Conservation (phyloP, 2,888 invertebrate genomes). For the Microplitis deprimator region DNA sequence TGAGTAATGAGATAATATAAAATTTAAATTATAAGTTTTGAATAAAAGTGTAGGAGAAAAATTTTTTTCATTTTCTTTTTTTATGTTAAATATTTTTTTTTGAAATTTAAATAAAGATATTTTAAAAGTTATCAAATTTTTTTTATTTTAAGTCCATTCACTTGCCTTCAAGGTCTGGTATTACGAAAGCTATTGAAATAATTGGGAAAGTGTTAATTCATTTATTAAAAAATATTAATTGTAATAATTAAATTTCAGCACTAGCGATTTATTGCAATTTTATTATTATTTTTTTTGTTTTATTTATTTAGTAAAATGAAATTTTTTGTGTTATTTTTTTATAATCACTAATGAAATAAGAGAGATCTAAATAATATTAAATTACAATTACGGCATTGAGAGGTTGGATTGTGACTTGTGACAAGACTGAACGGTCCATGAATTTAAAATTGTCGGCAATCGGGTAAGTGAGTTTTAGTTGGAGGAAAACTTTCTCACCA, state of each 20-base stretch:
- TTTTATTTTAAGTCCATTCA: not conserved
- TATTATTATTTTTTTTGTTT: not conserved
- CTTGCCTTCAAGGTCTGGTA: not conserved
- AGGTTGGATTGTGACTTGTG: conserved; percentile 18
- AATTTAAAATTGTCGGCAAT: conserved; percentile 13
- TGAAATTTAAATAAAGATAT: not conserved
- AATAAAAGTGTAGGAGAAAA: not conserved
- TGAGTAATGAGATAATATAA: not conserved
- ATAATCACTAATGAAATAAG: conserved; percentile 2
- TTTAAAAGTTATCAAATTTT: not conserved
- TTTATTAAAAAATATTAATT: not conserved
- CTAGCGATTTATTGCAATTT: not conserved
- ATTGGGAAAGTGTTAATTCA: not conserved
- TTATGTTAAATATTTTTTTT: too few relatives aligned
- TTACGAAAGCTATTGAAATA: not conserved
- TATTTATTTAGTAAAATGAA: not conserved
- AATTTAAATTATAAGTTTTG: not conserved
- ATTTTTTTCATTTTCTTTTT: not conserved
- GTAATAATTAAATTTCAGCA: not conserved
- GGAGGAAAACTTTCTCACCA: conserved; percentile 25
- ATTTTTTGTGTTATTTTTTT: not conserved
- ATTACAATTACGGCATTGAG: conserved; percentile 3
- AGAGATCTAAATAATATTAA: not conserved
- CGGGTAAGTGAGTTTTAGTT: not conserved
- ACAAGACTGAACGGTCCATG: conserved; percentile 11